A percentile compares a stretch with the other conserved stretches of the same genome.
Conservation (phyloP, 2,113 vertebrate species). For the Malurus alboscapulatus region DNA sequence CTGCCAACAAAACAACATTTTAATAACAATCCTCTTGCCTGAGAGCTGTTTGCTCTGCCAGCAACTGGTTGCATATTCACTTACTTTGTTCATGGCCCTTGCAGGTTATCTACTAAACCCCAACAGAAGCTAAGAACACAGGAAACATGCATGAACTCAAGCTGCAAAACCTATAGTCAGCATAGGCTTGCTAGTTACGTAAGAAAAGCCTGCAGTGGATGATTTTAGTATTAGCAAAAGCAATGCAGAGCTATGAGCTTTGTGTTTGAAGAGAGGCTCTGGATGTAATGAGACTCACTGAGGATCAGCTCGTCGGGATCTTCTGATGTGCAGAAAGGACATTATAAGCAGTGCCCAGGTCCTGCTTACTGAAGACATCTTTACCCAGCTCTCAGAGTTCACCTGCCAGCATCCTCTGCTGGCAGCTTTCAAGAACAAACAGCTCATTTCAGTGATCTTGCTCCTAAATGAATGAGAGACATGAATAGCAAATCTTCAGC, state of each 20-base stretch:
- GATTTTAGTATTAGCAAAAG: background rate
- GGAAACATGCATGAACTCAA: background rate
- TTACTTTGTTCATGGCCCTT: background rate
- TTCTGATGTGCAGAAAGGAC: background rate
- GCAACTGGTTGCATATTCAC: background rate
- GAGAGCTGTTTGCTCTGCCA: background rate
- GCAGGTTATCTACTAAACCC: background rate
- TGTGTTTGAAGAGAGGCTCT: background rate
- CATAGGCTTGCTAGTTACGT: background rate
- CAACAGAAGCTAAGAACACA: background rate
- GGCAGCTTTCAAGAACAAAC: background rate
- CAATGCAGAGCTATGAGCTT: background rate
- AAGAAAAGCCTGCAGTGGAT: background rate
- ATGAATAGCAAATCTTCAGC: background rate
- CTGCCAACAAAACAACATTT: background rate
- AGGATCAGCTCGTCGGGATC: fast-evolving
- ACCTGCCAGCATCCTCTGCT: background rate
- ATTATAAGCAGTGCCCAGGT: background rate
- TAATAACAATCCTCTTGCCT: background rate
- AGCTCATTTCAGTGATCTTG: background rate
- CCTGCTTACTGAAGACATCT: background rate
- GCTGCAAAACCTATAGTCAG: background rate
- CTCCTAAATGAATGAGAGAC: background rate
- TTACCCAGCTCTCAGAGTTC: background rate
- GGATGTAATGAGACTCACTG: background rate